Evolutionary conservation across 2,797 vertebrate species (phyloP).

Genomic region (Serranus cabrilla): DNA sequence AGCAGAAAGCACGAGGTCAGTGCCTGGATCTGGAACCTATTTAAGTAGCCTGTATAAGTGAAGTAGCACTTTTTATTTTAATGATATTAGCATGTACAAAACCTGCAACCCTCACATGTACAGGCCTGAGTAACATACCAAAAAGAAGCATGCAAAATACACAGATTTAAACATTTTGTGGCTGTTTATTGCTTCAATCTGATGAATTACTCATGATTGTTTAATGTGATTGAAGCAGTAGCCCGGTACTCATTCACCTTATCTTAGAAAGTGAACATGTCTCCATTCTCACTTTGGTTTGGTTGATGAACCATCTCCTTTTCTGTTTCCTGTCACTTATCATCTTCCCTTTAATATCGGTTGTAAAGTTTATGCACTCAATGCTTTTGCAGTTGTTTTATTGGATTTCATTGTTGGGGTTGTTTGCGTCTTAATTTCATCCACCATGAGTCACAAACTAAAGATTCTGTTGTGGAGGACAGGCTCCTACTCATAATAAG

Average conservation of each 20-base stretch:
- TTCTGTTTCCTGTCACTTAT: constrained; percentile 19
- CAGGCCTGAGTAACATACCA: neutral
- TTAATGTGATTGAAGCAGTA: constrained; percentile 17
- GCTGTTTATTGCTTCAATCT: constrained; percentile 3
- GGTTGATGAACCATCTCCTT: neutral
- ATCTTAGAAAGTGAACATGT: neutral
- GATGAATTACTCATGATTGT: constrained; percentile 23
- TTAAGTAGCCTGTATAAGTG: neutral
- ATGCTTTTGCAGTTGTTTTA: neutral
- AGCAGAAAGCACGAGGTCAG: neutral
- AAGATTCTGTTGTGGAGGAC: neutral
- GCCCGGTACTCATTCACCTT: neutral
- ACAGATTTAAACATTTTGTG: constrained; percentile 5
- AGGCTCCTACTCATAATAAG: neutral
- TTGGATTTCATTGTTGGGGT: neutral
- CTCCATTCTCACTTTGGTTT: neutral
- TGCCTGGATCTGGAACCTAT: neutral
- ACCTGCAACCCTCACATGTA: neutral
- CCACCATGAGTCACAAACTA: neutral
- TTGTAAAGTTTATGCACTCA: neutral
- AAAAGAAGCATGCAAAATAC: neutral
- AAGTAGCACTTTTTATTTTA: neutral
- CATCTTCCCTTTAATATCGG: neutral
- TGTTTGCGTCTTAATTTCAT: constrained; percentile 7
- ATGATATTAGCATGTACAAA: neutral